These are phyloP conservation scores for Ciconia stormi DNA, from an alignment of 2,113 vertebrate species.

Conservation along the genomic window DNA sequence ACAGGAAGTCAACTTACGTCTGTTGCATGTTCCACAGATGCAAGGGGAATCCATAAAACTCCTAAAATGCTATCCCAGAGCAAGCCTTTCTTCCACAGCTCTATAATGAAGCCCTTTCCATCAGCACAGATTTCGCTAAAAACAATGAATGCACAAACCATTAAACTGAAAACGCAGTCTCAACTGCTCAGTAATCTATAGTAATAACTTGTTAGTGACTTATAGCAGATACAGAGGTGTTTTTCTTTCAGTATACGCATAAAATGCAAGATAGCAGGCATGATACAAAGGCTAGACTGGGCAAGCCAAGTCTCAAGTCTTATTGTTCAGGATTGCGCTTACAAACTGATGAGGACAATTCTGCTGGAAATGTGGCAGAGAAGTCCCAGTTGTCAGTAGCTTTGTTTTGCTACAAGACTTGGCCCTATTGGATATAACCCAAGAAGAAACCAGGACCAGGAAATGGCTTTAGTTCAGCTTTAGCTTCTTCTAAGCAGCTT, in stretches of 20 bases:
- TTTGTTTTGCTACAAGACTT: neutral
- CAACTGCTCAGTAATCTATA: neutral
- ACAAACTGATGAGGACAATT: neutral
- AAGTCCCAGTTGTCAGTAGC: neutral
- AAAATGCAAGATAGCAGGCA: neutral
- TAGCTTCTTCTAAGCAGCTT: neutral
- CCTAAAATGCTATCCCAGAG: conserved; percentile 70
- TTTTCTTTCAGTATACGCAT: neutral
- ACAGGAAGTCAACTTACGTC: conserved; percentile 53
- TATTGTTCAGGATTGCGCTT: neutral
- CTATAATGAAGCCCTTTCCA: conserved; percentile 59
- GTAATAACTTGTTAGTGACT: neutral
- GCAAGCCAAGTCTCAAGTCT: neutral
- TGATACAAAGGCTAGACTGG: neutral
- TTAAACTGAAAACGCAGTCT: neutral
- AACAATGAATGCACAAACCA: neutral
- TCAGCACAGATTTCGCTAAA: conserved; percentile 66
- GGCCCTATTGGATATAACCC: neutral
- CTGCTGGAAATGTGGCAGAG: neutral
- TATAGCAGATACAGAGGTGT: neutral
- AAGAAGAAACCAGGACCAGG: neutral
- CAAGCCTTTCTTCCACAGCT: conserved; percentile 72
- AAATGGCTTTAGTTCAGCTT: neutral
- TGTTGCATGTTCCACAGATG: conserved; percentile 43
- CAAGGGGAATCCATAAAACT: conserved; percentile 69